Conservation (phyloP, 2,797 vertebrate species). For the Phataginus tetradactyla region DNA sequence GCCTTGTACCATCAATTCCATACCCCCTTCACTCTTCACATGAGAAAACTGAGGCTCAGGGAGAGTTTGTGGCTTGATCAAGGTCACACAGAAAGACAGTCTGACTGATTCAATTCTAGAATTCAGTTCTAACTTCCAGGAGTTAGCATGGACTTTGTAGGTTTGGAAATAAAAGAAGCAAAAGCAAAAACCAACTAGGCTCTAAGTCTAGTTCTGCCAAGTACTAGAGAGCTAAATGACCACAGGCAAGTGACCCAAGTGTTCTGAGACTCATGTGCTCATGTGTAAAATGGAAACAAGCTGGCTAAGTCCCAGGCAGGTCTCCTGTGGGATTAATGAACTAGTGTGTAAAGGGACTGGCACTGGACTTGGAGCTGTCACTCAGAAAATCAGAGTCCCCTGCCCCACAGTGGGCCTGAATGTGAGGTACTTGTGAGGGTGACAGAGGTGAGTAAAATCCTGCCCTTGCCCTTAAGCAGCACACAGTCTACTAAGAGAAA, state of each 20-base stretch:
- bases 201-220: conserved; percentile 36
- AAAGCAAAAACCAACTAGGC: background rate
- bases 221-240: conserved; percentile 18
- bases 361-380: background rate
- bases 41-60: conserved; percentile 28
- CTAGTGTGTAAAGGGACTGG: background rate
- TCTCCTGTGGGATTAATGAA: background rate
- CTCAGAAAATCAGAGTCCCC: background rate
- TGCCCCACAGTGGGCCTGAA: background rate
- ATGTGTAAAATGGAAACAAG: background rate
- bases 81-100: conserved; percentile 41
- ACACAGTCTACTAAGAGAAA: background rate
- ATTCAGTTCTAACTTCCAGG: conserved; percentile 31
- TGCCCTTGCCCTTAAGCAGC: background rate
- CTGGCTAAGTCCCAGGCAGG: background rate
- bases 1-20: background rate
- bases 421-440: background rate
- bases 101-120: conserved; percentile 29
- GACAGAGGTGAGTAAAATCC: background rate
- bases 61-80: conserved; percentile 19
- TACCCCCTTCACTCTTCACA: background rate
- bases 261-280: background rate
- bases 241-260: conserved; percentile 1
- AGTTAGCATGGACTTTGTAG: background rate
- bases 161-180: background rate